Base-by-base conservation (phyloP, 2,797 vertebrate species). In the Sebastes diploproa region DNA sequence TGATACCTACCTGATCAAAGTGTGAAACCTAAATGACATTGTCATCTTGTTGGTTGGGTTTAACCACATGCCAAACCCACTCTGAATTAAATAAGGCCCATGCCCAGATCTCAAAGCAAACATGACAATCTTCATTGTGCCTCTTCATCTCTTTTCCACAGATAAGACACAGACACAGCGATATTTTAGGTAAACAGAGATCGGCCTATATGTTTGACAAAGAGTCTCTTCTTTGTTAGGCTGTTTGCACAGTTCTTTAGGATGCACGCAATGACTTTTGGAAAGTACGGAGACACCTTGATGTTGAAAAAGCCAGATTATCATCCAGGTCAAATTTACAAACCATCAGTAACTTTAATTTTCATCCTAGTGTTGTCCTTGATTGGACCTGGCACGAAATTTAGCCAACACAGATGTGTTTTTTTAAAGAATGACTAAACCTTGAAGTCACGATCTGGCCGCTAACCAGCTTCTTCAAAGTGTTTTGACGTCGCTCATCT, bases 21-120 rank as follows among this genome's bases (percentile, higher is more conserved):
- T 50, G 11, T 38, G 18, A 9, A 4, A 23, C 2, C 12, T 64
- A 12, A 67, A 52, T 23, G 16, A 55, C 46, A 30, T 59, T 75
- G 63, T 78, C 20, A 74, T 86, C 5, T 23, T 23, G 18, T 55
- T 42, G 22, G 46, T 29, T 34, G 13, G 38, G 55, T 46, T 68
- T 58, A 62, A 66, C 50, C 36, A 12, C 42, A n/a, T 30, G 56
- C 54, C 13, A 36, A 69, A 42, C 22, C n/a, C 0, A 13, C 30
- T 58, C 8, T 71, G 27, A 42, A 32, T 75, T 13, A 81, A 59
- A 84, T 72, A 54, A 34, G 23, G 78, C 14, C 82, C 75, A 86
- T 87, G 61, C 82, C 90, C 81, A 63, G n/a, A 72, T 50, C 42
- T 81, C 77, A 89, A 75, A 85, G 82, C 82, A 86, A 88, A 89